Conservation (phyloP, 2,888 invertebrate species). For the Protula sp. region DNA sequence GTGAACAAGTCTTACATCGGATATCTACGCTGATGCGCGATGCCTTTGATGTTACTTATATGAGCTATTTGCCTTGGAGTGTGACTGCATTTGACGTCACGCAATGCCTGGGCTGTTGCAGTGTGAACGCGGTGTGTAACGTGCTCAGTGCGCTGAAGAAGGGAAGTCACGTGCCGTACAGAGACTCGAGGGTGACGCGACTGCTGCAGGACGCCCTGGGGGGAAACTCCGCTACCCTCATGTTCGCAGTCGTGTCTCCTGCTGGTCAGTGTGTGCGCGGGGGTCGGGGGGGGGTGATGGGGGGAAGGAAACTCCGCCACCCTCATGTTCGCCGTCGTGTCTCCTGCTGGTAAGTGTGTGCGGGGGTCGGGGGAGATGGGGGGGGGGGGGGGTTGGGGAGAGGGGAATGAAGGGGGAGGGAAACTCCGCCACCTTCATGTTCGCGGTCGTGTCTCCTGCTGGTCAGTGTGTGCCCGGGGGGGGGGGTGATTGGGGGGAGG, state of each 20-base stretch:
- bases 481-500: no score
- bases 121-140: neutral
- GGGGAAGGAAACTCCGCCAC: slow-evolving; percentile 38
- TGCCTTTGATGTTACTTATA: no score
- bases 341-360: slow-evolving; percentile 37
- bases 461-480: slow-evolving; percentile 22
- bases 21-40: no score
- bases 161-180: slow-evolving; percentile 39
- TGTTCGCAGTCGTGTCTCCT: slow-evolving; percentile 38
- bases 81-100: no score
- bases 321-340: slow-evolving; percentile 35
- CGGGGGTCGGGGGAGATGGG: no score
- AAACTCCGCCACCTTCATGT: slow-evolving; percentile 39
- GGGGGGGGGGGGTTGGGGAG: no score
- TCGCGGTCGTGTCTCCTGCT: slow-evolving; percentile 36
- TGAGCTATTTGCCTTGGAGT: no score
- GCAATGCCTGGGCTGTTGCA: no score
- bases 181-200: slow-evolving; percentile 40
- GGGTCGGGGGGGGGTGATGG: neutral
- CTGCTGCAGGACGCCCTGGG: slow-evolving; percentile 32
- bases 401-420: neutral
- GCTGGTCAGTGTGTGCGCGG: slow-evolving; percentile 25
- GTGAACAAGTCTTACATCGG: no score
- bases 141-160: slow-evolving; percentile 27
- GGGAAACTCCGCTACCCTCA: slow-evolving; percentile 35